Conservation (phyloP, 2,797 vertebrate species). For the Ceyx erithaca region DNA sequence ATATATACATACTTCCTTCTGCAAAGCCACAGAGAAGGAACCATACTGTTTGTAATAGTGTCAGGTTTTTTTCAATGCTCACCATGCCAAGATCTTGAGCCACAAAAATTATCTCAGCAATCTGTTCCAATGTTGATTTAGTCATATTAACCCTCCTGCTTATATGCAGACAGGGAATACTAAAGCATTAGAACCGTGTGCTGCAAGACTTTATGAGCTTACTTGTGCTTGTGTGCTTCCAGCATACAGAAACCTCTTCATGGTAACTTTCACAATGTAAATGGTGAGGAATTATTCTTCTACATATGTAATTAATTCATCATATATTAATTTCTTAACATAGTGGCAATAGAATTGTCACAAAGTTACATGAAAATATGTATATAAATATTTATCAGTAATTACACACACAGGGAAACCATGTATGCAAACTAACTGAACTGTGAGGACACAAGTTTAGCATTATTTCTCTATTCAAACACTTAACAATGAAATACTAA, state of each 20-base stretch:
- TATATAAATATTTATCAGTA: background rate
- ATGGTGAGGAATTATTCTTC: background rate
- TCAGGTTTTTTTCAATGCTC: background rate
- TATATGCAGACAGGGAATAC: background rate
- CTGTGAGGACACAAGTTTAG: background rate
- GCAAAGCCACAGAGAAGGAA: background rate
- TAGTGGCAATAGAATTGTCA: background rate
- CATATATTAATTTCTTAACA: background rate
- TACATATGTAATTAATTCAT: background rate
- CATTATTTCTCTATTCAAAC: background rate
- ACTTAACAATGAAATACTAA: background rate
- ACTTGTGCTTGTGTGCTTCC: background rate
- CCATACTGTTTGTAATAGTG: background rate
- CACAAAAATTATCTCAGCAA: background rate
- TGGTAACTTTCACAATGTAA: background rate
- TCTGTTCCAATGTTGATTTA: background rate
- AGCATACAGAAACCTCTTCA: background rate
- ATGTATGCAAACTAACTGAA: background rate
- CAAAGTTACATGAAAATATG: background rate
- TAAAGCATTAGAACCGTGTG: background rate
- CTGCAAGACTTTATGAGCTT: background rate
- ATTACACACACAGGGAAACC: background rate
- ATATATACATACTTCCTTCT: background rate
- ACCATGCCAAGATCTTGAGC: background rate
- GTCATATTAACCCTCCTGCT: too few relatives aligned